These are phyloP conservation scores for Chrysodeixis includens DNA, from an alignment of 2,888 invertebrate species.

Conservation along the genomic window DNA sequence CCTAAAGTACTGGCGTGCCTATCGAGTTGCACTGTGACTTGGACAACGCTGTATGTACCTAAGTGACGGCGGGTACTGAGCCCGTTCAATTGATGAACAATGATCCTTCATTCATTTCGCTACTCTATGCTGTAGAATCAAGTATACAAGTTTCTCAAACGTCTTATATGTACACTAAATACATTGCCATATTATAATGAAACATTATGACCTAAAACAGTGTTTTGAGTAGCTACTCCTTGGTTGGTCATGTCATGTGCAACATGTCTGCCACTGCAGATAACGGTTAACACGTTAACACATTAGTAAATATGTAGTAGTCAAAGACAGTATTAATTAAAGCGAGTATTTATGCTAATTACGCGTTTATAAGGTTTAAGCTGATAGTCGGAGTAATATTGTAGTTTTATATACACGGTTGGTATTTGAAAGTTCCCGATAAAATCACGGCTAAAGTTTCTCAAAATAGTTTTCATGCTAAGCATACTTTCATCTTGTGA, in stretches of 20 bases:
- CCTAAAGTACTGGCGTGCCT: conserved; percentile 43
- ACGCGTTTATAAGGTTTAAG: conserved; percentile 26
- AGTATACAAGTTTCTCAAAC: not conserved
- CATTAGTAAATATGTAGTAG: conserved; percentile 24
- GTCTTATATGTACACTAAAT: not conserved
- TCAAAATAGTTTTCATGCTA: conserved; percentile 17
- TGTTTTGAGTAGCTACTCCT: not conserved
- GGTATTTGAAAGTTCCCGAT: conserved; percentile 21
- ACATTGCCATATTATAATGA: not conserved
- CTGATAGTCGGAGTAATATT: conserved; percentile 29
- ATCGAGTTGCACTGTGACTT: conserved; percentile 18
- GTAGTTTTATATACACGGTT: conserved; percentile 35
- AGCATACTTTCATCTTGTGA: conserved; percentile 25
- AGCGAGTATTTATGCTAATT: conserved; percentile 44
- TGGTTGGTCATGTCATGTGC: not conserved
- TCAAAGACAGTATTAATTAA: conserved; percentile 37
- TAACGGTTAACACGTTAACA: conserved; percentile 3
- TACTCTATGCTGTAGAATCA: too few relatives aligned
- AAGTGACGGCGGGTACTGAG: conserved; percentile 3
- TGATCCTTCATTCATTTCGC: too few relatives aligned
- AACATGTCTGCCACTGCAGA: not conserved
- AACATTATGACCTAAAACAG: not conserved
- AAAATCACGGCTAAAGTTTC: conserved; percentile 14
- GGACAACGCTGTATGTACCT: conserved; percentile 9
- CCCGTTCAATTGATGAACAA: not conserved